Percentiles rank a stretch among this genome's conserved stretches.
Evolutionary conservation across 2,797 vertebrate genomes (phyloP).

Genomic region (Austrolebias charrua): DNA sequence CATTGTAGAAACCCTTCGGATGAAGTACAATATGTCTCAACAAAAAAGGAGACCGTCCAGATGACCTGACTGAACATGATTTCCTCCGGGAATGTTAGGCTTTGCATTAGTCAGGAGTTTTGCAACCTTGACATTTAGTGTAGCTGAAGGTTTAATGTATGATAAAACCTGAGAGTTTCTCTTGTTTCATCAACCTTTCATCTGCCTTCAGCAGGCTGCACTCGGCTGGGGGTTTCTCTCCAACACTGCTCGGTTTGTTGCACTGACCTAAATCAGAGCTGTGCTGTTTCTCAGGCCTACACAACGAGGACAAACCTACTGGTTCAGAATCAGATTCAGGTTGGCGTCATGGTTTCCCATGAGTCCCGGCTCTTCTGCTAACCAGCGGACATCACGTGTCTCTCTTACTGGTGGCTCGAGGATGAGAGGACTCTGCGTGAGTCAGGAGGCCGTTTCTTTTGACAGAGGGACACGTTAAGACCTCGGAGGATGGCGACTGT

Average conservation of each 20-base stretch:
- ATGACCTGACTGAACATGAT: too few species aligned
- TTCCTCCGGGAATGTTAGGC: too few species aligned
- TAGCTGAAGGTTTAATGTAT: too few species aligned
- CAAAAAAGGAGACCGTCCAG: too few species aligned
- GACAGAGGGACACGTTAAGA: conserved; percentile 41
- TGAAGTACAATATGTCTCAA: too few species aligned
- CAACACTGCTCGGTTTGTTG: conserved; percentile 20
- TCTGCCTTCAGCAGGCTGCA: too few species aligned
- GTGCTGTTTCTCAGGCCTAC: not conserved
- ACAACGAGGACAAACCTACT: conserved; percentile 36
- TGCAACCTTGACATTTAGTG: too few species aligned
- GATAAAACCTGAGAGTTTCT: too few species aligned
- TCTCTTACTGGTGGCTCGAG: conserved; percentile 17
- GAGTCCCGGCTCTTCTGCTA: conserved; percentile 24
- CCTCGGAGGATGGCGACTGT: conserved; percentile 20
- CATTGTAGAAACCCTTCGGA: too few species aligned
- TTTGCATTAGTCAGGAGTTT: too few species aligned
- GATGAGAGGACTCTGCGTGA: conserved; percentile 53
- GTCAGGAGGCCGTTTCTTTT: conserved; percentile 49
- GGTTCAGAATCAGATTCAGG: conserved; percentile 26
- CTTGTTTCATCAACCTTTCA: too few species aligned
- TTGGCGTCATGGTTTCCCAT: conserved; percentile 21
- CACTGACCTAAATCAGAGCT: conserved; percentile 20
- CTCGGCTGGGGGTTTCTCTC: not conserved
- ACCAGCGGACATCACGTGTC: conserved; percentile 51